A percentile compares a stretch with the other conserved stretches of the same genome.
phyloP scores from a whole-genome alignment of 2,113 vertebrate genomes.

The Halichoeres trimaculatus region DNA sequence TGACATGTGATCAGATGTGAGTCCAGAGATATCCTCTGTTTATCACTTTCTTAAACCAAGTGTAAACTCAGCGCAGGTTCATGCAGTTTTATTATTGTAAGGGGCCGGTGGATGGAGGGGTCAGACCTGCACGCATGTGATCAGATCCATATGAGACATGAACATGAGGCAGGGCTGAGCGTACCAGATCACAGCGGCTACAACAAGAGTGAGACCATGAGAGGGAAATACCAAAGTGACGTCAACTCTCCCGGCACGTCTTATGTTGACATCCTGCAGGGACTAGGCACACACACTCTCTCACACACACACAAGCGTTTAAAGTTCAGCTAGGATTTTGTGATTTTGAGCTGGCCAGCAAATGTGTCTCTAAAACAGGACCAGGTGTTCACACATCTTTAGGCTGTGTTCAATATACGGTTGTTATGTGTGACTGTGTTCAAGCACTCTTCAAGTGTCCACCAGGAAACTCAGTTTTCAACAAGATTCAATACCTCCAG shows the following conservation, averaged over 20 bases:
- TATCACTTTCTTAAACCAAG: conserved; percentile 15
- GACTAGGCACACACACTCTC: conserved; percentile 3
- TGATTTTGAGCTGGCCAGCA: conserved; percentile 14
- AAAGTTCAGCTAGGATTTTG: neutral
- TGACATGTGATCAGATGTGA: conserved; percentile 52
- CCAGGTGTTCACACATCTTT: conserved; percentile 14
- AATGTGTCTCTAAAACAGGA: conserved; percentile 26
- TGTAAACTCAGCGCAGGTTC: conserved; percentile 41
- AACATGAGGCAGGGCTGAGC: conserved; percentile 15
- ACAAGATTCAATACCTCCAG: neutral
- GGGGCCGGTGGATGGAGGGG: conserved; percentile 1
- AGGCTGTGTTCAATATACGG: neutral
- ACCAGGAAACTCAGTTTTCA: neutral
- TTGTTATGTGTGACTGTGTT: neutral
- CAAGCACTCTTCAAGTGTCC: neutral
- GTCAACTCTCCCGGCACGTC: neutral
- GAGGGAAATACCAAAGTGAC: conserved; percentile 42
- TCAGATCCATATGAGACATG: conserved; percentile 51
- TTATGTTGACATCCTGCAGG: conserved; percentile 18
- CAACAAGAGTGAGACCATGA: neutral
- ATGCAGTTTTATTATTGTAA: conserved; percentile 29
- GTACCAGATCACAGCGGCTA: neutral
- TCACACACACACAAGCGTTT: neutral
- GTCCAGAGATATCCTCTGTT: conserved; percentile 41
- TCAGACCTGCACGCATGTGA: conserved; percentile 38